Base-by-base conservation (phyloP, 1,140 invertebrate species). In the Brachionus sp. region DNA sequence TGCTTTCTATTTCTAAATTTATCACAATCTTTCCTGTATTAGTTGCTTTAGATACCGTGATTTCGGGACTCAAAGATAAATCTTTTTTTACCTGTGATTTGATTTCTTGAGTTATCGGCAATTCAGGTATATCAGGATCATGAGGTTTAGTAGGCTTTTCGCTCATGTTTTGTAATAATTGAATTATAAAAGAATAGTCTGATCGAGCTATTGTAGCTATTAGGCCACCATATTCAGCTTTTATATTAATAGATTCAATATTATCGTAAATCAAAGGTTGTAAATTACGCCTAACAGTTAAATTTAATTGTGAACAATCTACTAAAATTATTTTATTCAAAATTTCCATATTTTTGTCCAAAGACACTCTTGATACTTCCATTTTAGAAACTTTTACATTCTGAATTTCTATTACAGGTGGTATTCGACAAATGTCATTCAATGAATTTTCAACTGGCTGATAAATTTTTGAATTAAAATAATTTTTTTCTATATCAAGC, bases 121-220 rank as follows among this genome's bases (percentile, higher is more conserved):
- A 35, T 19, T 80, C 77, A 39, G 77, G 33, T 13, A 42, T 35
- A 44, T 57, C 77, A 13, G 23, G 10, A 33, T 80, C 77, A 16
- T 57, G 23, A 29, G 16, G 16, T 23, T 44, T n/a, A 13, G 57
- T 66, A 16, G 50, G 5, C 57, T 80, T 80, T 62, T 80, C 77
- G 23, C 9, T 19, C 9, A 80, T 62, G 19, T 44, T 80, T 35
- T 62, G 50, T 25, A 70, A 82, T 23, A 82, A 29, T 68, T 70
- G 57, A 29, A 82, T 66, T 5, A 68, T 12, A 70, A 66, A 82
- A n/a, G 80, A 46, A 53, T 46, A 82, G 44, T 82, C 80, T 4
- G 39, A 50, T 0, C 33, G 35, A 6, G 80, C 19, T 70, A 82
- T n/a, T 9, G 25, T n/a, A n/a, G 42, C 57, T 44, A 39, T 35